These are phyloP conservation scores for Poeciliopsis gracilis DNA, from an alignment of 2,797 vertebrate genomes.

Conservation along the genomic window DNA sequence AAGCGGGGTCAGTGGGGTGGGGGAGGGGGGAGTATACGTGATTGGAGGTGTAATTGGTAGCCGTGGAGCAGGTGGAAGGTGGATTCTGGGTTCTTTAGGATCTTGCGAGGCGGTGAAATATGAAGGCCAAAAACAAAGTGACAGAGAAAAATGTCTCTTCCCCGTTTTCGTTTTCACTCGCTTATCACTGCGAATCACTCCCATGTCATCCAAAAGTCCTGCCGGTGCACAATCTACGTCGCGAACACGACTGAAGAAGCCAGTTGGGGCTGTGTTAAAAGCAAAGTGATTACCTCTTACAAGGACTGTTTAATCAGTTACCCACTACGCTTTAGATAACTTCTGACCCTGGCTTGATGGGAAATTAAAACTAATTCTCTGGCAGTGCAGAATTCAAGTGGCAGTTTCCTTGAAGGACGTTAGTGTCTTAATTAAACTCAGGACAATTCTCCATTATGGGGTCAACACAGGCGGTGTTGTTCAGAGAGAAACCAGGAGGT, in stretches of 20 bases:
- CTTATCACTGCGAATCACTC: slow-evolving; percentile 61
- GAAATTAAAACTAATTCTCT: slow-evolving; percentile 68
- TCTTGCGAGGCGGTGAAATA: slow-evolving; percentile 55
- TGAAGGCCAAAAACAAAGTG: slow-evolving; percentile 60
- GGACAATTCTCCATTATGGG: slow-evolving; percentile 42
- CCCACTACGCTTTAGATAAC: slow-evolving; percentile 68
- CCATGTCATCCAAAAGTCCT: slow-evolving; percentile 23
- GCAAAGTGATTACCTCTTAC: slow-evolving; percentile 62
- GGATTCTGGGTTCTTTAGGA: slow-evolving; percentile 26
- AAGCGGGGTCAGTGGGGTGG: no score
- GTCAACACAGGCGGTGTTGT: slow-evolving; percentile 40
- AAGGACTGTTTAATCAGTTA: slow-evolving; percentile 71
- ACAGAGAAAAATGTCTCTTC: slow-evolving; percentile 63
- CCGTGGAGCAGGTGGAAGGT: slow-evolving; percentile 15
- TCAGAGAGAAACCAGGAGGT: slow-evolving; percentile 50
- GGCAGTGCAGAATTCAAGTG: slow-evolving; percentile 46
- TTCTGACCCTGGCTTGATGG: slow-evolving; percentile 63
- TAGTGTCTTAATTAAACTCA: slow-evolving; percentile 61
- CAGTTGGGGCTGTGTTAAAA: slow-evolving; percentile 36
- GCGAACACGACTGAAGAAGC: slow-evolving; percentile 30
- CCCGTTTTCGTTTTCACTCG: slow-evolving; percentile 12
- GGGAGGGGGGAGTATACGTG: slow-evolving; percentile 2
- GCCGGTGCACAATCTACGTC: slow-evolving; percentile 20
- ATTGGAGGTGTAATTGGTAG: slow-evolving; percentile 60
- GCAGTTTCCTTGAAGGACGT: slow-evolving; percentile 67